Base-by-base conservation (phyloP, 2,888 invertebrate species). In the Digitonthophagus gazella region DNA sequence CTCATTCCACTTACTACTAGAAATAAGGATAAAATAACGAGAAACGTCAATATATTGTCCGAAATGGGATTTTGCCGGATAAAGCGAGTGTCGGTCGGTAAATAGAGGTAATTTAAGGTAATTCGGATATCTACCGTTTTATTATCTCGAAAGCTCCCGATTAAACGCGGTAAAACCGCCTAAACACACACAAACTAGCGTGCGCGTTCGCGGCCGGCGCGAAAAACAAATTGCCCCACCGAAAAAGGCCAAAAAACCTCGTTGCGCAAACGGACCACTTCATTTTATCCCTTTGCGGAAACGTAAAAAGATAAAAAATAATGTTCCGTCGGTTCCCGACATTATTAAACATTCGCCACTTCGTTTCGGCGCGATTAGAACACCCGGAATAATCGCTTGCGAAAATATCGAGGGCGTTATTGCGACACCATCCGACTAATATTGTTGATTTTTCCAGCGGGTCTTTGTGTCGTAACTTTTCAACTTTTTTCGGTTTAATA, bases 301-400 rank as follows among this genome's bases (percentile, higher is more conserved):
- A 11, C 28, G n/a, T n/a, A n/a, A 44, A 44, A 44, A 44, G 28
- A 44, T 44, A 44, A 44, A 44, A 44, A 44, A 44, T 44, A 44
- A 44, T 11, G 28, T 8, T 6, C 28, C 28, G 11, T 44, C 28
- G 28, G 6, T 6, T 11, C 11, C 8, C 28, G 28, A 11, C 28
- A 11, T 44, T 44, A 44, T 44, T 44, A 44, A 44, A 44, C 28
- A 44, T 44, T 44, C 28, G 28, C 28, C 28, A 44, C 28, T 44
- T 44, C 28, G 28, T 44, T 44, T 44, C 28, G 28, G 28, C 28
- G 75, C 78, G 79, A 80, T 80, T 81, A 80, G 77, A 79, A 77
- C n/a, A 44, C 73, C 78, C 73, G 76, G 76, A 80, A 80, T 80
- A 80, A 81, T 80, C 81, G 80, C 78, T 79, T 80, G 79, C 78